Base-by-base conservation (phyloP, 2,888 invertebrate genomes). In the Anoplius nigerrimus region DNA sequence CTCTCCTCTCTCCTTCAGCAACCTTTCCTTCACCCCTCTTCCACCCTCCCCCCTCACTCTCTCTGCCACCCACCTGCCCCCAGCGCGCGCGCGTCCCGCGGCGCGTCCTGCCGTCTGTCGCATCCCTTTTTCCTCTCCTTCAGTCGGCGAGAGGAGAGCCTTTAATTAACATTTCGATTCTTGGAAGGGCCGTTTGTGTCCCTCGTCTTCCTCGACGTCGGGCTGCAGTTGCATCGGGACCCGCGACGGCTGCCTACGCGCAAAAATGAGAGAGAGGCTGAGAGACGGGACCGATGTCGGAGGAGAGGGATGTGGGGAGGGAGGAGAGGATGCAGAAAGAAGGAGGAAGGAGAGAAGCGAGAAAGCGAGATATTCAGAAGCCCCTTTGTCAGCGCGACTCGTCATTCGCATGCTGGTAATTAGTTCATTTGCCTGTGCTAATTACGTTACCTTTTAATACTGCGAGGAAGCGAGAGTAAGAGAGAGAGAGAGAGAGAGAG, bases 361-460 rank as follows among this genome's bases (percentile, higher is more conserved):
- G 65, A 57, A 54, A 57, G 22, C 60, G 62, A 71, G 59, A 60
- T 63, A 62, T 70, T 54, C 67, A 57, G 20, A 34, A 24, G 58
- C 69, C 69, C 81, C 82, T 84, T 86, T 84, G 85, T 86, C 82
- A 79, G 77, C 71, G 46, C 70, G 75, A 72, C 78, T 82, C 79
- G 81, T 80, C 81, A 69, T 80, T 81, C 80, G 78, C 76, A 82
- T 86, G 84, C 86, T 86, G 81, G 86, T 87, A 87, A 87, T 87
- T 87, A 86, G 87, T 87, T 86, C 85, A 83, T 86, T 86, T 81
- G 87, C 79, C 82, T 81, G 83, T 81, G 82, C 83, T 83, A 86
- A 86, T 86, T 86, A 86, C 83, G 79, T 81, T 79, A 81, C 82
- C 78, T 80, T 79, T 82, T 82, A 81, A 81, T 80, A 75, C 64